phyloP scores from a whole-genome alignment of 2,797 vertebrate species.

The Tauraco hartlaubi region DNA sequence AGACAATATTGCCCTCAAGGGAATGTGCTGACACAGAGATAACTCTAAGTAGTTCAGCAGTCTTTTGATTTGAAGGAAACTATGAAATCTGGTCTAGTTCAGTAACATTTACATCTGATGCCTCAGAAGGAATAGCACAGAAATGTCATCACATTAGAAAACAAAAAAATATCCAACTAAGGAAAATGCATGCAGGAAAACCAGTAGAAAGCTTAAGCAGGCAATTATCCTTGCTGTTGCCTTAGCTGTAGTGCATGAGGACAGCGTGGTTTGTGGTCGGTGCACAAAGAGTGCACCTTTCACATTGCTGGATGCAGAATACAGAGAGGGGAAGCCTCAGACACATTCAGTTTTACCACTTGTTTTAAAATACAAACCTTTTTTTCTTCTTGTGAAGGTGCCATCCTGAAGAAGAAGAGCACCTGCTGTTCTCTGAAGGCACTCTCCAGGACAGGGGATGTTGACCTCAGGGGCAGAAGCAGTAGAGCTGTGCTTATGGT shows the following conservation, averaged over 20 bases:
- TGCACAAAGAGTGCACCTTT: fast-evolving
- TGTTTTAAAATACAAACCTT: neutral
- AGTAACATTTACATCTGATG: conserved; percentile 40
- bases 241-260: fast-evolving
- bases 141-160: conserved; percentile 61
- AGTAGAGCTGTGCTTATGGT: neutral
- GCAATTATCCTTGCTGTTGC: neutral
- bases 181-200: neutral
- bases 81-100: conserved; percentile 63
- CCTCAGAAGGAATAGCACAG: conserved; percentile 64
- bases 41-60: conserved; percentile 40
- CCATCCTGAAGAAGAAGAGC: neutral
- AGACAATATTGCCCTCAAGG: conserved; percentile 59
- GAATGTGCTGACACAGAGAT: conserved; percentile 63
- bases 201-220: neutral
- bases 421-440: neutral
- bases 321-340: neutral
- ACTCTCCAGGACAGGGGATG: neutral
- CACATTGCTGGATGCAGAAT: fast-evolving
- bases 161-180: neutral
- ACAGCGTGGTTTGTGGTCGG: fast-evolving
- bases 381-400: neutral
- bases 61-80: conserved; percentile 44
- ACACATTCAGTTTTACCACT: neutral
- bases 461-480: neutral